A percentile compares a stretch with the other conserved stretches of the same genome.
phyloP scores from a whole-genome alignment of 2,113 vertebrate species.

The Lethenteron reissneri region DNA sequence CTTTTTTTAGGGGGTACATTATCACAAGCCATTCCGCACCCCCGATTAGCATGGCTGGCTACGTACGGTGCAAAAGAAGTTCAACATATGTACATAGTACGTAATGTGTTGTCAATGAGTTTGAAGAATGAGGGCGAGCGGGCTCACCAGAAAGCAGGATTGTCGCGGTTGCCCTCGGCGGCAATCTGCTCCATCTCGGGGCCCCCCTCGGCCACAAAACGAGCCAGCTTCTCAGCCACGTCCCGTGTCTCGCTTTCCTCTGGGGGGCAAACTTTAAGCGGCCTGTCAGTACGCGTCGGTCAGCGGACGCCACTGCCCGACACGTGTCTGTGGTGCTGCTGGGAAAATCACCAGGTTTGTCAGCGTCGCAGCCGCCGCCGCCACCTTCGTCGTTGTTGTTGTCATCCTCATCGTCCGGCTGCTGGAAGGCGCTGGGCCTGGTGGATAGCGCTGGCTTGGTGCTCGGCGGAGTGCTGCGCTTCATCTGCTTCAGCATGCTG shows the following conservation, averaged over 20 bases:
- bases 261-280: slow-evolving; percentile 99
- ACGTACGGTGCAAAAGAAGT: background rate
- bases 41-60: rapidly evolving
- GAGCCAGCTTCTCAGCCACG: slow-evolving; percentile 79
- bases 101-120: background rate
- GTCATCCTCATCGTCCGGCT: slow-evolving; percentile 48
- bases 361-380: background rate
- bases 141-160: slow-evolving; percentile 70
- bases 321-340: background rate
- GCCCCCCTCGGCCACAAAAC: slow-evolving; percentile 78
- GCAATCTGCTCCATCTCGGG: slow-evolving; percentile 64
- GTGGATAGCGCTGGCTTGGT: slow-evolving; percentile 37
- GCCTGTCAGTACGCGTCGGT: slow-evolving; percentile 67
- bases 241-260: slow-evolving; percentile 63
- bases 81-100: background rate
- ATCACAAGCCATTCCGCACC: too few species aligned
- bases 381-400: slow-evolving; percentile 40
- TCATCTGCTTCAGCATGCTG: slow-evolving; percentile 47
- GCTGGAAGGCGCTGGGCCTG: slow-evolving; percentile 63
- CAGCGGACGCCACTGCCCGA: background rate
- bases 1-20: too few species aligned
- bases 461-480: slow-evolving; percentile 37
- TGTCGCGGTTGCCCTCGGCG: slow-evolving; percentile 71
- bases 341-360: background rate
- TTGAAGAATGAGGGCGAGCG: background rate